phyloP scores from a whole-genome alignment of 2,113 vertebrate species.

The Protomyctophum bolini region DNA sequence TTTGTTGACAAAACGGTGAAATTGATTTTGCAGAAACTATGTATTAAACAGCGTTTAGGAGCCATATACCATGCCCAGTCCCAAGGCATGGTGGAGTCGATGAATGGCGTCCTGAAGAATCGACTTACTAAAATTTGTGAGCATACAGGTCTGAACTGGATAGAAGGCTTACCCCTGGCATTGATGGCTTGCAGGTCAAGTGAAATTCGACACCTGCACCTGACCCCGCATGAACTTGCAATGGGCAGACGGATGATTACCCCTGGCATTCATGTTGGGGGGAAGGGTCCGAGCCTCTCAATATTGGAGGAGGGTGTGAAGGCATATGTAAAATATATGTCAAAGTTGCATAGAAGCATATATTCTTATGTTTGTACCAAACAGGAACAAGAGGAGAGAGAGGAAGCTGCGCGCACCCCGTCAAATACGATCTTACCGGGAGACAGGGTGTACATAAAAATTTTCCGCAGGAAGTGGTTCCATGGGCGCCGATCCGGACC shows the following conservation, averaged over 20 bases:
- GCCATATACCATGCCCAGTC: constrained; percentile 10
- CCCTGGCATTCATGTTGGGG: no score
- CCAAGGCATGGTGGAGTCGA: constrained; percentile 6
- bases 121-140: not conserved
- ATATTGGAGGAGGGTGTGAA: no score
- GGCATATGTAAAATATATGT: no score
- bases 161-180: not conserved
- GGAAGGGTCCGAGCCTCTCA: no score
- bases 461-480: constrained; percentile 3
- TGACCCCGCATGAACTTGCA: not conserved
- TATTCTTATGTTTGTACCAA: no score
- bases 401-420: not conserved
- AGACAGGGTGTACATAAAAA: not conserved
- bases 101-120: constrained; percentile 3
- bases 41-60: constrained; percentile 6
- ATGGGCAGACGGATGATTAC: no score
- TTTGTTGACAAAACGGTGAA: constrained; percentile 1
- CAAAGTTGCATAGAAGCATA: no score
- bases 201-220: not conserved
- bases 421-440: not conserved
- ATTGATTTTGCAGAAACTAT: not conserved
- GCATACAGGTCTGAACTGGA: not conserved
- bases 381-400: not conserved
- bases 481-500: not conserved
- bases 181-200: not conserved